These are phyloP conservation scores for Armadillidium nasatum DNA, from an alignment of 1,140 invertebrate genomes.

Conservation along the genomic window DNA sequence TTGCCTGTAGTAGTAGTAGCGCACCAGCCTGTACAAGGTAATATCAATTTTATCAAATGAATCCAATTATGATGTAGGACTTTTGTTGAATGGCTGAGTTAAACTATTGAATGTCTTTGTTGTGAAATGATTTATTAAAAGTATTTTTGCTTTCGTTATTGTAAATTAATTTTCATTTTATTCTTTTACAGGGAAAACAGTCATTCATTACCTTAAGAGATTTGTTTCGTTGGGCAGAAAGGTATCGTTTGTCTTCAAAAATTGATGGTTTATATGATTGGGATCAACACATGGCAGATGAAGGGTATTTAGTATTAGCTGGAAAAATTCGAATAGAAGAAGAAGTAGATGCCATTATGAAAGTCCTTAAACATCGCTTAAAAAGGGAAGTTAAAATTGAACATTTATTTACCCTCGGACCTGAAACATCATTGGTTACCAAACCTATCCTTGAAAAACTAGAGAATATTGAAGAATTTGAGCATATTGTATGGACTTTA, in stretches of 20 bases:
- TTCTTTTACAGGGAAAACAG: constrained; percentile 65
- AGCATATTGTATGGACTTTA: constrained; percentile 88
- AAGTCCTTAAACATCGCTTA: constrained; percentile 76
- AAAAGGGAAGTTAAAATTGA: constrained; percentile 69
- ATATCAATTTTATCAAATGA: too few relatives aligned
- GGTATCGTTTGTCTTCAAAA: constrained; percentile 71
- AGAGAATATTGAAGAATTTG: constrained; percentile 56
- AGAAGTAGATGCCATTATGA: constrained; percentile 59
- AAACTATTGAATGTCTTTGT: too few relatives aligned
- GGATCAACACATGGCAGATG: constrained; percentile 94
- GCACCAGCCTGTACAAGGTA: too few relatives aligned
- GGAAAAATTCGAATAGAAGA: constrained; percentile 83
- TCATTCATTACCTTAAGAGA: constrained; percentile 93
- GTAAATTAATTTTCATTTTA: not conserved
- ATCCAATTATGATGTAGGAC: too few relatives aligned
- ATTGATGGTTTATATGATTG: constrained; percentile 77
- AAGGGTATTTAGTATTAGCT: constrained; percentile 91
- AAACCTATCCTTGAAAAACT: constrained; percentile 65
- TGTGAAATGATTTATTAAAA: too few relatives aligned
- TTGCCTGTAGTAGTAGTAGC: too few relatives aligned
- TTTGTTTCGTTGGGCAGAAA: constrained; percentile 94
- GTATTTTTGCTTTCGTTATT: too few relatives aligned
- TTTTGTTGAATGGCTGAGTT: too few relatives aligned
- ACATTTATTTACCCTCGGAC: constrained; percentile 69
- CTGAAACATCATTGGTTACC: constrained; percentile 71